These are phyloP conservation scores for Apis florea DNA, from an alignment of 1,140 invertebrate species.

Conservation along the genomic window DNA sequence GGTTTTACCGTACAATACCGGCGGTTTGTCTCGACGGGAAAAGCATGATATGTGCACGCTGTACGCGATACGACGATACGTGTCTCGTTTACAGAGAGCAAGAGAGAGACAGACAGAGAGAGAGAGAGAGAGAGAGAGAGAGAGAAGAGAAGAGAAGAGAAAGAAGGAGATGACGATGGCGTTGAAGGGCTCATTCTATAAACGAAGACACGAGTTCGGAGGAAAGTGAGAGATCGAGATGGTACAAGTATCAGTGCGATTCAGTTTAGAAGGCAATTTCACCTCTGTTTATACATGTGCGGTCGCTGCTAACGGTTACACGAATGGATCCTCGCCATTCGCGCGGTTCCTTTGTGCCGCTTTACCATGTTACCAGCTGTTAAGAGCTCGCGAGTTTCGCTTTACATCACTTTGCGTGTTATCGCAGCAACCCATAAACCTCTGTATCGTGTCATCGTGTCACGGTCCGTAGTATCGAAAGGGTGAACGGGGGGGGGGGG, in stretches of 20 bases:
- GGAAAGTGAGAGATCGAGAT: conserved; percentile 58
- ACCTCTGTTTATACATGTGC: conserved; percentile 61
- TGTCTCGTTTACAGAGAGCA: conserved; percentile 12
- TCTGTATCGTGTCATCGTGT: not conserved
- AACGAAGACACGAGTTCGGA: conserved; percentile 21
- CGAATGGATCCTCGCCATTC: conserved; percentile 22
- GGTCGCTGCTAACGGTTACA: conserved; percentile 51
- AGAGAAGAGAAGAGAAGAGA: not conserved
- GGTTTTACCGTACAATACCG: conserved; percentile 53
- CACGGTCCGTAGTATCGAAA: not conserved
- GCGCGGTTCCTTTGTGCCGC: conserved; percentile 28
- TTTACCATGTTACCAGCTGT: conserved; percentile 7
- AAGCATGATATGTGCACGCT: conserved; percentile 52
- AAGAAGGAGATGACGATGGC: not conserved
- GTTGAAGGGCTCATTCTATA: conserved; percentile 3
- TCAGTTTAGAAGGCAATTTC: conserved; percentile 60
- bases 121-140: not conserved
- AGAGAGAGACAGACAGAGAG: not conserved
- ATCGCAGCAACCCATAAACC: not conserved
- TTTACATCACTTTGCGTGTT: not conserved
- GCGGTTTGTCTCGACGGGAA: conserved; percentile 53
- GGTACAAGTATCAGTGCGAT: conserved; percentile 56
- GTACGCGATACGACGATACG: not conserved
- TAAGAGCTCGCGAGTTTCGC: conserved; percentile 10
- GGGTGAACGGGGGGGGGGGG: too few species aligned